Evolutionary conservation across 2,113 vertebrate species (phyloP).

Genomic region (Monarcha castaneiventris): DNA sequence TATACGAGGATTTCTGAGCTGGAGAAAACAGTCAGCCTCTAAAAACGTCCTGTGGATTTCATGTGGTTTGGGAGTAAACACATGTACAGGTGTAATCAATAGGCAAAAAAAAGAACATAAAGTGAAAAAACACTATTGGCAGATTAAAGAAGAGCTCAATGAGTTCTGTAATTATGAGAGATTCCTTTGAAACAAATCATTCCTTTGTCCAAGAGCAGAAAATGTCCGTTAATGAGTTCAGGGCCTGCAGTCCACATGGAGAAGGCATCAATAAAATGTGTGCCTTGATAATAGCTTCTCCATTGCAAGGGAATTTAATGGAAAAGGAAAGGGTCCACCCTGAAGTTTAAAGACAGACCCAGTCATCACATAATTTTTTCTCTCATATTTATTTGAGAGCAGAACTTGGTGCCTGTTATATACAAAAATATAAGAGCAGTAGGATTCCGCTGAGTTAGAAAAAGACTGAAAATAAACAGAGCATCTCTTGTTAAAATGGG

Average conservation of each 20-base stretch:
- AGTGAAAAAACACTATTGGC: neutral
- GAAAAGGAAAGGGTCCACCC: neutral
- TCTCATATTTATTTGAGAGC: neutral
- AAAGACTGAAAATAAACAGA: slow-evolving; percentile 45
- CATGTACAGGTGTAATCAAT: slow-evolving; percentile 69
- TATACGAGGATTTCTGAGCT: slow-evolving; percentile 60
- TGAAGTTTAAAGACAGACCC: neutral
- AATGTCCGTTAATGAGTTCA: neutral
- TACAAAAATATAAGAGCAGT: slow-evolving; percentile 20
- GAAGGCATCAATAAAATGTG: slow-evolving; percentile 35
- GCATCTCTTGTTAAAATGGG: slow-evolving; percentile 41
- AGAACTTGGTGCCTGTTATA: neutral
- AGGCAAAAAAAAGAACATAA: neutral
- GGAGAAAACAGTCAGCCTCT: slow-evolving; percentile 53
- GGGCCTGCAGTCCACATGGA: slow-evolving; percentile 49
- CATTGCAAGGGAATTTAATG: slow-evolving; percentile 8
- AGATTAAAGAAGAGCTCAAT: neutral
- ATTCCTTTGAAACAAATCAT: slow-evolving; percentile 42
- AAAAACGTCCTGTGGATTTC: slow-evolving; percentile 59
- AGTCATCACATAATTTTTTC: neutral
- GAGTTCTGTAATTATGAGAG: neutral
- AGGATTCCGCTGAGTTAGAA: neutral
- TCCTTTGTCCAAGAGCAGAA: neutral
- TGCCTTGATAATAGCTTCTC: slow-evolving; percentile 32
- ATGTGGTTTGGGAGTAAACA: slow-evolving; percentile 57